Evolutionary conservation across 2,888 invertebrate genomes (phyloP), one percentile per base, ranked within the genome.

Genomic region (Trichogramma dendrolimi): DNA sequence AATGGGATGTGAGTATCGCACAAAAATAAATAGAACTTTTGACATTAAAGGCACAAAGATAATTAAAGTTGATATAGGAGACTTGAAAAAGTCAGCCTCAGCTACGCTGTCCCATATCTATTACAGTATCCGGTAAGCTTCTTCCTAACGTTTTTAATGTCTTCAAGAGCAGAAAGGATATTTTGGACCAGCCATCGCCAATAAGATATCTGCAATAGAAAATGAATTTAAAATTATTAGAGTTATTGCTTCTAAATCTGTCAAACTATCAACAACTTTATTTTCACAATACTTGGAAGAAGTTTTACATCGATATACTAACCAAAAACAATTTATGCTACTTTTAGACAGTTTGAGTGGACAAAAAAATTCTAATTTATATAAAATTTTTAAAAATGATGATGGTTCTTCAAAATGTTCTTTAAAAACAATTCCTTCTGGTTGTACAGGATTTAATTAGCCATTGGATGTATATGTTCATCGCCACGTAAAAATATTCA

Each of bases 171-270:
- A 61, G n/a, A 60, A 55, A 41, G 55, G 55, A 6, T 14, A 46
- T 48, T 67, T 67, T 66, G 66, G 67, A 6, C 63, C 65, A 5
- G 57, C 61, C 60, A 62, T 68, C 50, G 59, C 64, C 55, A 67
- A 62, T 58, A 43, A 47, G 41, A 61, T 68, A 43, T 52, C 67
- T 55, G 51, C 61, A 42, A 40, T 63, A 44, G 44, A 11, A 4
- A 51, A 56, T 44, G 55, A 62, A 42, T 61, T 61, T 60, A 49
- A 11, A 27, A 67, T 68, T 48, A 58, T 66, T n/a, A 39, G 52
- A 8, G 56, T 66, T 2, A 63, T 61, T 27, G 54, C 57, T 27
- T 67, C 62, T 10, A 66, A 65, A 58, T 67, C 67, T 11, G 68
- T 67, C 6, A 69, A 70, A 54, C 53, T 70, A 10, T 62, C 66